phyloP scores from a whole-genome alignment of 2,888 invertebrate genomes.

The Eristalis pertinax region DNA sequence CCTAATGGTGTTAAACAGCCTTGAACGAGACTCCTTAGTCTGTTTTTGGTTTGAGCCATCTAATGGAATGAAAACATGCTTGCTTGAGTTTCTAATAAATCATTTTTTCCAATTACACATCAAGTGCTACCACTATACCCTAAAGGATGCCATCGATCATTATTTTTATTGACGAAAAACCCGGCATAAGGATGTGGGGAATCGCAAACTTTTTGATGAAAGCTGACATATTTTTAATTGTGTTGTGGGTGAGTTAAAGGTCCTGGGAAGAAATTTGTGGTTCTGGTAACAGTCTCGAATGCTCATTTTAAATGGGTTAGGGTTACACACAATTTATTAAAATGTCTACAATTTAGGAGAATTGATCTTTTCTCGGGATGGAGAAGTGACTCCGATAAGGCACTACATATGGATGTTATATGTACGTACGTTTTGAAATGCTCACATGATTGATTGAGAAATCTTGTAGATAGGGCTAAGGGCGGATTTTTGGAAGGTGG shows the following conservation, averaged over 20 bases:
- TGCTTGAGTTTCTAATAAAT: conserved; percentile 61
- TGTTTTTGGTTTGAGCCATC: conserved; percentile 5
- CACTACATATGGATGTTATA: neutral
- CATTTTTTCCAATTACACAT: conserved; percentile 69
- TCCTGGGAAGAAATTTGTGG: no score
- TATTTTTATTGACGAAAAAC: conserved; percentile 43
- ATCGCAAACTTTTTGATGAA: conserved; percentile 24
- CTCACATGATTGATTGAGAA: neutral
- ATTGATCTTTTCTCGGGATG: neutral
- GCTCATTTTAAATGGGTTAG: neutral
- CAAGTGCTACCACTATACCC: conserved; percentile 51
- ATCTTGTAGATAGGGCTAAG: neutral
- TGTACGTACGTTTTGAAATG: neutral
- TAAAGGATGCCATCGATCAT: conserved; percentile 68
- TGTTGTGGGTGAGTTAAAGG: neutral
- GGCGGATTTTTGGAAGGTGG: no score
- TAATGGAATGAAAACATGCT: conserved; percentile 68
- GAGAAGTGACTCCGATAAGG: neutral
- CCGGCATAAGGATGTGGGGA: neutral
- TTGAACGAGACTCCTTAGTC: conserved; percentile 32
- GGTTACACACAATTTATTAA: neutral
- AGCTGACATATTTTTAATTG: conserved; percentile 46
- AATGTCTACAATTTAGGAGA: neutral
- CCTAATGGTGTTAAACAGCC: conserved; percentile 61
- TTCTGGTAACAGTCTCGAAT: neutral